phyloP scores from a whole-genome alignment of 2,888 invertebrate genomes.

The Agrochola lychnidis region DNA sequence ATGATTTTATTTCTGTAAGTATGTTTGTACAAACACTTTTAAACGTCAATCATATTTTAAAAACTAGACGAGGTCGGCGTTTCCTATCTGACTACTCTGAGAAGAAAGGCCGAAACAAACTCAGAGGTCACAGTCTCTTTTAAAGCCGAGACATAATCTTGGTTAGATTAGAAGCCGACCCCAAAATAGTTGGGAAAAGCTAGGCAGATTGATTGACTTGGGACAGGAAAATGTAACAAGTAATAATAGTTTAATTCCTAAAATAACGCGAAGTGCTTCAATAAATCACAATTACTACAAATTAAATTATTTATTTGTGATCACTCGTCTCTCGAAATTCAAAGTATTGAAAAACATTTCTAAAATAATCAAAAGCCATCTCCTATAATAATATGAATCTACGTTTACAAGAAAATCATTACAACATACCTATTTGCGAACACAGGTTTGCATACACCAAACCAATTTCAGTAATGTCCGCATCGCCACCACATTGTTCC shows the following conservation, averaged over 20 bases:
- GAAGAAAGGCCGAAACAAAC: too few species aligned
- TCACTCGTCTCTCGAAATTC: background rate
- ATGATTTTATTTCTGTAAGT: too few species aligned
- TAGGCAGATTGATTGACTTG: too few species aligned
- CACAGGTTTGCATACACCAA: slow-evolving; percentile 51
- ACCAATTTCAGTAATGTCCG: slow-evolving; percentile 66
- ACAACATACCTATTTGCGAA: slow-evolving; percentile 28
- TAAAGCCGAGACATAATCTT: too few species aligned
- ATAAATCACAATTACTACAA: background rate
- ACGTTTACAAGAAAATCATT: slow-evolving; percentile 27
- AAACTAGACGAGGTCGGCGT: too few species aligned
- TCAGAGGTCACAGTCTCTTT: too few species aligned
- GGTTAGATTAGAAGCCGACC: too few species aligned
- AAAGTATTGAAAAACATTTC: background rate
- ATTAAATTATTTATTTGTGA: background rate
- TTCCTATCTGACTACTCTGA: too few species aligned
- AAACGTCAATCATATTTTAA: too few species aligned
- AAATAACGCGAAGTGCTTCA: background rate
- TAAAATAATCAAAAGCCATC: background rate
- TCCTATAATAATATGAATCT: background rate
- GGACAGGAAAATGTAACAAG: too few species aligned
- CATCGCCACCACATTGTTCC: slow-evolving; percentile 51
- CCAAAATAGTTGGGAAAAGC: too few species aligned
- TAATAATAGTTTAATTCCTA: background rate
- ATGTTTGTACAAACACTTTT: too few species aligned